A percentile compares a stretch with the other conserved stretches of the same genome.
Evolutionary conservation across 2,888 invertebrate genomes (phyloP).

Genomic region (Lasioglossum calceatum): DNA sequence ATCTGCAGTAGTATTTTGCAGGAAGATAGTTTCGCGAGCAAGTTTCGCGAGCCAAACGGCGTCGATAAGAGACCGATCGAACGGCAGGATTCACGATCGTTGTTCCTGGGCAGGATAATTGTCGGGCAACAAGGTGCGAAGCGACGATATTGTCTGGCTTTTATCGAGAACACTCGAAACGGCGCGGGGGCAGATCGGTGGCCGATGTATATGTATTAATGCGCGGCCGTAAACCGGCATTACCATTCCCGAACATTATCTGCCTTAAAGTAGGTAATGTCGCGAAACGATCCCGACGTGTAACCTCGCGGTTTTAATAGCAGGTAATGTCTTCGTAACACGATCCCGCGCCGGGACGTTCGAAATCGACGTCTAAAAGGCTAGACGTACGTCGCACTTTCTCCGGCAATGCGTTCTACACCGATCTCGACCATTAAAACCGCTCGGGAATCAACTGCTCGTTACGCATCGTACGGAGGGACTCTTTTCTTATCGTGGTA

Average conservation of each 20-base stretch:
- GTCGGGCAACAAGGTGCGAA: constrained; percentile 5
- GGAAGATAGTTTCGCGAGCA: not conserved
- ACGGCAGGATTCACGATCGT: not conserved
- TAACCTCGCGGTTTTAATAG: constrained; percentile 57
- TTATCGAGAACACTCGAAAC: constrained; percentile 11
- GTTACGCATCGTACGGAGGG: not conserved
- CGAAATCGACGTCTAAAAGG: constrained; percentile 40
- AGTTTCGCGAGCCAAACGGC: not conserved
- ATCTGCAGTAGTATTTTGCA: not conserved
- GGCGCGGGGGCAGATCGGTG: not conserved
- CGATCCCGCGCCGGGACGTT: constrained; percentile 45
- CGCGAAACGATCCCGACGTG: constrained; percentile 48
- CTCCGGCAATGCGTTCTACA: constrained; percentile 47
- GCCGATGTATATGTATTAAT: not conserved
- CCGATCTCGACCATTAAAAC: not conserved
- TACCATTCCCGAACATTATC: constrained; percentile 31
- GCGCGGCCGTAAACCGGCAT: constrained; percentile 41
- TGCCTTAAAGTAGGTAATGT: constrained; percentile 48
- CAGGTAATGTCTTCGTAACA: constrained; percentile 53
- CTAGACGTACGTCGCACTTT: constrained; percentile 48
- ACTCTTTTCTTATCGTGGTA: not conserved
- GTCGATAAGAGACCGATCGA: constrained; percentile 1
- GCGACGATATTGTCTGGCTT: constrained; percentile 3
- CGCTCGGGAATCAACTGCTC: not conserved
- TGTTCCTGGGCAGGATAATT: not conserved